Evolutionary conservation across 2,113 vertebrate species (phyloP).

Genomic region (Osmerus mordax): DNA sequence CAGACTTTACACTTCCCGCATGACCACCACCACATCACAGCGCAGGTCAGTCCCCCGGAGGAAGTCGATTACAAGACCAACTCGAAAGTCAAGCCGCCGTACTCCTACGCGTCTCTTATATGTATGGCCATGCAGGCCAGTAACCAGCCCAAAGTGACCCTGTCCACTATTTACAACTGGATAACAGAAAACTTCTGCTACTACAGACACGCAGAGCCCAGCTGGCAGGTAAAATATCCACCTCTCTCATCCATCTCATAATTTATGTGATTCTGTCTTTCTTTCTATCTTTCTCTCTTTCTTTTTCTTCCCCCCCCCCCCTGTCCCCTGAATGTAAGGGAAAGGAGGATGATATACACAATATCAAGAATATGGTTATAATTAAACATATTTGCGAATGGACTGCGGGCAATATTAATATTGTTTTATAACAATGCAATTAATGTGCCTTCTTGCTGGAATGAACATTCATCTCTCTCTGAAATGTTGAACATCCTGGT

Average conservation of each 20-base stretch:
- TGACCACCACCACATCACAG: conserved; percentile 35
- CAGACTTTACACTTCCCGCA: conserved; percentile 40
- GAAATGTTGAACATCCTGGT: too few species aligned
- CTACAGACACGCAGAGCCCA: conserved; percentile 83
- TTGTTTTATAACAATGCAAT: too few species aligned
- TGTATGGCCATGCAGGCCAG: conserved; percentile 86
- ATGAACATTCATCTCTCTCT: too few species aligned
- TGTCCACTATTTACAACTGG: conserved; percentile 85
- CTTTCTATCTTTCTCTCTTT: too few species aligned
- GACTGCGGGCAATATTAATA: too few species aligned
- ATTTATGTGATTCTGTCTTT: too few species aligned
- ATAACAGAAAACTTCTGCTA: conserved; percentile 85
- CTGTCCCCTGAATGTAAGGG: conserved; percentile 47
- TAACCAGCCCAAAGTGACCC: conserved; percentile 78
- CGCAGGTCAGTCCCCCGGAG: conserved; percentile 58
- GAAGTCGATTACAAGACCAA: conserved; percentile 79
- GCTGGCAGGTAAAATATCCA: conserved; percentile 79
- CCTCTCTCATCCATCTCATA: not conserved
- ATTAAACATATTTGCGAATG: not conserved
- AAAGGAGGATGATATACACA: conserved; percentile 23
- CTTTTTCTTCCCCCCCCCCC: not conserved
- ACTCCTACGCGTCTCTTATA: conserved; percentile 82
- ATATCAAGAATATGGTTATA: not conserved
- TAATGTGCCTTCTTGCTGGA: too few species aligned
- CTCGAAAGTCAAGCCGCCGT: conserved; percentile 78